phyloP scores from a whole-genome alignment of 2,797 vertebrate genomes.

The Chrysocyon brachyurus region DNA sequence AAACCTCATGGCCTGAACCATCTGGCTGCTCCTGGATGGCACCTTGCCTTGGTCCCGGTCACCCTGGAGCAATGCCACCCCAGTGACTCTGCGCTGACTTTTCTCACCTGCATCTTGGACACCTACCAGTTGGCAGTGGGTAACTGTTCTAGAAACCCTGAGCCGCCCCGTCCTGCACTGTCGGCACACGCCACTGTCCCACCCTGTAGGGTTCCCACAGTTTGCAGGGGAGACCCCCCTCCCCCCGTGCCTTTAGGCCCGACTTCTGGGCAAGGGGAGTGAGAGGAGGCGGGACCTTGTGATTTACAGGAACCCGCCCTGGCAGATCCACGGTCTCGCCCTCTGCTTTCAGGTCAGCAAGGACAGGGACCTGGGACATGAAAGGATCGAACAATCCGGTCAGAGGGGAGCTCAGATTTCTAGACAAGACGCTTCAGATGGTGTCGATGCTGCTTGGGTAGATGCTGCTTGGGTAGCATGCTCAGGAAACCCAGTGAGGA shows the following conservation, averaged over 20 bases:
- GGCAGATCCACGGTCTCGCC: background rate
- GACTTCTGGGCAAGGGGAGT: background rate
- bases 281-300: background rate
- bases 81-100: background rate
- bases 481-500: conserved; percentile 60
- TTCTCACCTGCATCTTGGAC: background rate
- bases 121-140: background rate
- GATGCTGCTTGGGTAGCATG: background rate
- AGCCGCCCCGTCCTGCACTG: background rate
- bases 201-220: background rate
- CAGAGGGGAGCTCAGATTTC: conserved; percentile 56
- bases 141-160: background rate
- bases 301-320: background rate
- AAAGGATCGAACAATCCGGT: background rate
- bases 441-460: conserved; percentile 8
- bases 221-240: background rate
- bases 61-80: background rate
- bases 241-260: background rate
- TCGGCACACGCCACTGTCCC: too few species aligned
- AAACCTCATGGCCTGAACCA: background rate
- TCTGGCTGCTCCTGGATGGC: background rate
- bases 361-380: background rate
- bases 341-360: background rate
- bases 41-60: background rate
- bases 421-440: conserved; percentile 52